Evolutionary conservation across 1,140 invertebrate genomes (phyloP).

Genomic region (Metopolophium dirhodum): DNA sequence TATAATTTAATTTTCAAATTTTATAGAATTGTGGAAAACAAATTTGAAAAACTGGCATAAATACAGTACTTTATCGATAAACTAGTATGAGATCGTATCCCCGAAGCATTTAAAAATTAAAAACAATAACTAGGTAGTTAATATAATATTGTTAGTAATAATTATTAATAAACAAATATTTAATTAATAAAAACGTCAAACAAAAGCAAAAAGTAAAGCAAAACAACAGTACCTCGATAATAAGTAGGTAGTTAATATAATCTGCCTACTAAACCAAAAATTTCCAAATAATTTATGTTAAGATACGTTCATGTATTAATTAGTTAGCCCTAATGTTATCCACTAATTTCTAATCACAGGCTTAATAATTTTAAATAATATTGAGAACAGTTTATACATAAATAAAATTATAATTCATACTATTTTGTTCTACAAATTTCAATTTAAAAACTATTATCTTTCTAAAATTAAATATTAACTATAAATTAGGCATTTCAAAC

Average conservation of each 20-base stretch:
- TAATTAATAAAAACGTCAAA: background rate
- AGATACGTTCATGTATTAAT: background rate
- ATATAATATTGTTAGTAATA: no score
- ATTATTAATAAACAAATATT: background rate
- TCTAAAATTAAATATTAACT: background rate
- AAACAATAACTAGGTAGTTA: background rate
- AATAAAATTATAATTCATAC: background rate
- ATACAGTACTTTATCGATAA: no score
- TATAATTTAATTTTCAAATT: no score
- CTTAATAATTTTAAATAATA: background rate
- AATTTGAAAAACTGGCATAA: no score
- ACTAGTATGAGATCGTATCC: no score
- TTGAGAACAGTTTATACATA: background rate
- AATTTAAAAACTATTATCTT: background rate
- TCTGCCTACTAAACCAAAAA: background rate
- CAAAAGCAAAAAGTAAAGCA: background rate
- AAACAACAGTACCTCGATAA: background rate
- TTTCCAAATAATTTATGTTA: background rate
- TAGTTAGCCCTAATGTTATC: background rate
- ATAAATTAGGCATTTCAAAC: background rate
- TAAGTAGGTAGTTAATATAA: background rate
- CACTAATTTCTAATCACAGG: background rate
- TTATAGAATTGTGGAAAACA: no score
- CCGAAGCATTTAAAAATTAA: no score
- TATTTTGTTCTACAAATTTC: background rate